phyloP scores from a whole-genome alignment of 2,888 invertebrate species.

The Patella ulyssiponensis region DNA sequence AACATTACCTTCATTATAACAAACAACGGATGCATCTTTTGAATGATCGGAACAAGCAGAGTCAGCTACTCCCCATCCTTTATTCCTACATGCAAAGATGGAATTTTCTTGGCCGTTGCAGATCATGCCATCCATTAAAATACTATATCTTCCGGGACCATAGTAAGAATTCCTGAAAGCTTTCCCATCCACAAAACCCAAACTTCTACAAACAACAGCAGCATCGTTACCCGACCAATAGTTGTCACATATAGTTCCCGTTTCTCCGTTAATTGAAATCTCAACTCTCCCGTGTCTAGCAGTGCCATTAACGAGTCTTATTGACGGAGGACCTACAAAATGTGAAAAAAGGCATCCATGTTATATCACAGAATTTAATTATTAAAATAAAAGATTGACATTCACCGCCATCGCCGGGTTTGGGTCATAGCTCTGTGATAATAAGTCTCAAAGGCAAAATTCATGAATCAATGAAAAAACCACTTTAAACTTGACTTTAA shows the following conservation, averaged over 20 bases:
- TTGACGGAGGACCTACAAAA: slow-evolving; percentile 37
- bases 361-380: too few species aligned
- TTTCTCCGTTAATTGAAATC: slow-evolving; percentile 48
- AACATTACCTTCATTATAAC: slow-evolving; percentile 49
- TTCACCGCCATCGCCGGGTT: neutral
- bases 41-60: slow-evolving; percentile 44
- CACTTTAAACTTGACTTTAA: too few species aligned
- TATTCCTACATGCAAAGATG: slow-evolving; percentile 49
- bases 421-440: neutral
- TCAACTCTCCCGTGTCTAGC: slow-evolving; percentile 54
- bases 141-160: slow-evolving; percentile 45
- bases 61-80: slow-evolving; percentile 46
- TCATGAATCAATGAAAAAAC: too few species aligned
- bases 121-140: slow-evolving; percentile 53
- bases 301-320: slow-evolving; percentile 47
- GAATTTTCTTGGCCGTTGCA: slow-evolving; percentile 53
- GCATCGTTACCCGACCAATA: slow-evolving; percentile 57
- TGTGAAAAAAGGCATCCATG: neutral
- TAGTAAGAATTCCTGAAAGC: slow-evolving; percentile 43
- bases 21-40: slow-evolving; percentile 56
- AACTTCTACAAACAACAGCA: slow-evolving; percentile 50
- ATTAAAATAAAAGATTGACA: too few species aligned
- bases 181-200: slow-evolving; percentile 55
- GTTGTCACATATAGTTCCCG: slow-evolving; percentile 59
- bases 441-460: too few species aligned